A percentile compares a stretch with the other conserved stretches of the same genome.
These are phyloP conservation scores for Hoplias malabaricus DNA, from an alignment of 2,113 vertebrate species.

Conservation along the genomic window DNA sequence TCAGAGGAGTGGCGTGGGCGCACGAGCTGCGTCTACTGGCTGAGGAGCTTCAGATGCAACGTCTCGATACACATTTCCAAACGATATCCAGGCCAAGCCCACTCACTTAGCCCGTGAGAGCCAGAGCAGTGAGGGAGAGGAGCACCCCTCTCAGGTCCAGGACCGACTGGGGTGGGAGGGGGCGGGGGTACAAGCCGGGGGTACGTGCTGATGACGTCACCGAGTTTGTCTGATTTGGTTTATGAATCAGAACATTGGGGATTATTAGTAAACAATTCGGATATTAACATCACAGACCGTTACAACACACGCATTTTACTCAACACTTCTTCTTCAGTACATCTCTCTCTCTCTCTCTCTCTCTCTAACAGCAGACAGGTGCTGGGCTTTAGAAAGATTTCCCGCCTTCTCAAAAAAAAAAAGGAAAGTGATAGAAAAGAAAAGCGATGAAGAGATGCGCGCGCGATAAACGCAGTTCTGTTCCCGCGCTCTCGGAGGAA, in stretches of 20 bases:
- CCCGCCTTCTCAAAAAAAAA: slow-evolving; percentile 40
- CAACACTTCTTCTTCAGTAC: background rate
- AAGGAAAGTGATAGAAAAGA: no score
- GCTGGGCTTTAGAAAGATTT: slow-evolving; percentile 31
- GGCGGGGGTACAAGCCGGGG: no score
- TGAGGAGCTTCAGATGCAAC: background rate
- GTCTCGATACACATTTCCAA: background rate
- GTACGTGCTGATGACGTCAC: no score
- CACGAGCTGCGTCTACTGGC: slow-evolving; percentile 24
- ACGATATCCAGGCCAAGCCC: background rate
- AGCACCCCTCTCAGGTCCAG: no score
- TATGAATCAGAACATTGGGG: no score
- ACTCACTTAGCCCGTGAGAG: no score
- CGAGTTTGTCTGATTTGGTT: no score
- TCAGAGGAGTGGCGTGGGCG: slow-evolving; percentile 63
- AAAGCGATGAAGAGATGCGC: background rate
- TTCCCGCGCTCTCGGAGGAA: slow-evolving; percentile 59
- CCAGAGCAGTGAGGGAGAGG: no score
- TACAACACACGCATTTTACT: background rate
- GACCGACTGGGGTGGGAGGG: no score
- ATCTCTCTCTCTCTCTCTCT: background rate
- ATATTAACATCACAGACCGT: no score
- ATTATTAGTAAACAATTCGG: no score
- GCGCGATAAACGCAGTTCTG: slow-evolving; percentile 53
- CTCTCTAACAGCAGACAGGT: slow-evolving; percentile 25